phyloP scores from a whole-genome alignment of 64 coral and sea anemone genomes.

The Pocillopora verrucosa region DNA sequence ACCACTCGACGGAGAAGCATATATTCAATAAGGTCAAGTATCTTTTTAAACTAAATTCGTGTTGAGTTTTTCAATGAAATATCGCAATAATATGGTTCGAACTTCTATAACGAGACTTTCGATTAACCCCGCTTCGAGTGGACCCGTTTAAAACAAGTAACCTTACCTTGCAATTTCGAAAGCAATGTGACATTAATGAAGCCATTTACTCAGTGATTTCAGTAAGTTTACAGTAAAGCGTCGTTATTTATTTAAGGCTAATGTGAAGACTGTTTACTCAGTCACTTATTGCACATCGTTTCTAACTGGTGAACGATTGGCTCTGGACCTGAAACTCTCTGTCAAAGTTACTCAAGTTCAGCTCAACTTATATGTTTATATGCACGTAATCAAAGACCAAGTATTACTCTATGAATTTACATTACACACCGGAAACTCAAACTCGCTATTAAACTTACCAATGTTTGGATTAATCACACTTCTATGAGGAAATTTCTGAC shows the following conservation, averaged over 20 bases:
- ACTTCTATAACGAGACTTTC: too few relatives aligned
- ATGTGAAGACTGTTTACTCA: constrained; percentile 7
- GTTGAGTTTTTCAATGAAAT: background rate
- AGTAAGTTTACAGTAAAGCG: constrained; percentile 11
- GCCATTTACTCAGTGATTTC: background rate
- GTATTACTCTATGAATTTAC: background rate
- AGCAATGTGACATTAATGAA: constrained; percentile 13
- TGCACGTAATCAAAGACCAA: background rate
- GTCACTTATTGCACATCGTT: background rate
- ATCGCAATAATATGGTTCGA: background rate
- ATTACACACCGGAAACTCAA: constrained; percentile 31
- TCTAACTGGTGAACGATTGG: background rate
- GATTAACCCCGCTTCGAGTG: background rate
- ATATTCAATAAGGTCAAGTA: constrained; percentile 4
- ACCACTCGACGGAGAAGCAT: background rate
- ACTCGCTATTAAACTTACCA: constrained; percentile 31
- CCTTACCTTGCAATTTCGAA: background rate
- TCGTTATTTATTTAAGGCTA: constrained; percentile 15
- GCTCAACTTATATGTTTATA: background rate
- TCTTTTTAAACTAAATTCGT: background rate
- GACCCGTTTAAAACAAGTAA: background rate
- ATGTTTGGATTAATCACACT: constrained; percentile 45
- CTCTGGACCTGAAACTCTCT: background rate
- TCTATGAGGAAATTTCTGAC: constrained; percentile 36
- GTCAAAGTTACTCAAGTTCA: background rate